Evolutionary conservation across 1,140 invertebrate species (phyloP), one percentile per base, ranked within the genome.

Genomic region (Drosophila nikananu): DNA sequence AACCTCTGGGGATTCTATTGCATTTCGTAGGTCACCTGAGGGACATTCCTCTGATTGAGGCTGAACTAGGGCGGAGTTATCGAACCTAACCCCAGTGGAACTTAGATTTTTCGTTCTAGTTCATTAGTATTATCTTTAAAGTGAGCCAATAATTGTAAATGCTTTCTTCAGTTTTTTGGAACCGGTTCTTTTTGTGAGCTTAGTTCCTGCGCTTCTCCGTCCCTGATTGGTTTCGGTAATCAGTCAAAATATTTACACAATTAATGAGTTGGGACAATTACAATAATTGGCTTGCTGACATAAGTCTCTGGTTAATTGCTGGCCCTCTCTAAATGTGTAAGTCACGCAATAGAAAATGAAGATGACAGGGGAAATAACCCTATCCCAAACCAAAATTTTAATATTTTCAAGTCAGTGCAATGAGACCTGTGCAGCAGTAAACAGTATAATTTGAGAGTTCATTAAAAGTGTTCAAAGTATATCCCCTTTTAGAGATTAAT

Each of bases 221-320:
- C 81, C 81, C 80, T 90, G 59, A 64, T 42, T 41, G 15, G 19
- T 27, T 30, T 75, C 21, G 41, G 21, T 81, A 83, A 84, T 77
- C 80, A 67, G 54, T 54, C 44, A 21, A 55, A 51, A 74, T 87
- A 90, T 87, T 89, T 89, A 76, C 55, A 62, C 67, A 65, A 54
- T 63, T 73, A 61, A 66, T 65, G 57, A 46, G 48, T 60, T 70
- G 25, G 27, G 35, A 46, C 86, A 81, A 87, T 87, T 87, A 87
- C 52, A 84, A 84, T 90, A 89, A 87, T 84, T 90, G 72, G 65
- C 49, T 63, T 57, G 30, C 51, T 74, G 58, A 72, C 66, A 81
- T 89, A 81, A 86, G 27, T 39, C 30, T 21, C 25, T 61, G 8
- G 30, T 67, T 73, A 75, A 74, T 78, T 48, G 60, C 60, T 62